Evolutionary conservation across 2,113 vertebrate species (phyloP).

Genomic region (Gallinago undulata): DNA sequence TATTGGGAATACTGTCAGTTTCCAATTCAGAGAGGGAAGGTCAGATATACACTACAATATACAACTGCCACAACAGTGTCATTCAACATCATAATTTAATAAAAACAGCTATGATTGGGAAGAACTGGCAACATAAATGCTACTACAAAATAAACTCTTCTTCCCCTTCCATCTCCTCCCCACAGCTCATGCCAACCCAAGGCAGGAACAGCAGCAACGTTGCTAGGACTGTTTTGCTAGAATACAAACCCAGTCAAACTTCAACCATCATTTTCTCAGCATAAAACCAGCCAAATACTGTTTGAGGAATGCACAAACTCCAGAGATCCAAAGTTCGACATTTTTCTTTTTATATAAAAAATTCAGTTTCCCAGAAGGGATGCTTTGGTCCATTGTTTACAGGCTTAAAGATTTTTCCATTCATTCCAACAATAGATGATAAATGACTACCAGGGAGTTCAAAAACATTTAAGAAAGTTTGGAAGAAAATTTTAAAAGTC

Average conservation of each 20-base stretch:
- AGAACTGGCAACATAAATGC: not conserved
- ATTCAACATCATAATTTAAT: not conserved
- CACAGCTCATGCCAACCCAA: not conserved
- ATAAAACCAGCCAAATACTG: not conserved
- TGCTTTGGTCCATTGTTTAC: slow-evolving; percentile 24
- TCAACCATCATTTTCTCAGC: not conserved
- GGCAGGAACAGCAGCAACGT: not conserved
- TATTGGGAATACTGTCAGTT: not conserved
- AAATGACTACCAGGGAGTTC: not conserved
- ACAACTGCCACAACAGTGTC: not conserved
- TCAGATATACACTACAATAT: not conserved
- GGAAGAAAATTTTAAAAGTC: not conserved
- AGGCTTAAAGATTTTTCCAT: slow-evolving; percentile 3
- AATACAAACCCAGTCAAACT: not conserved
- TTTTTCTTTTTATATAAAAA: not conserved
- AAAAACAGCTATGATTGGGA: not conserved
- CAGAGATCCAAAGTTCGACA: not conserved
- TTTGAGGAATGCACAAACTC: not conserved
- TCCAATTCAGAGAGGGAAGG: not conserved
- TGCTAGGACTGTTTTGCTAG: not conserved
- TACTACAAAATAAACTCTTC: not conserved
- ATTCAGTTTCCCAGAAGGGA: slow-evolving; percentile 4
- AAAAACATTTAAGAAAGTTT: not conserved
- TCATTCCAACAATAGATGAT: slow-evolving; percentile 7
- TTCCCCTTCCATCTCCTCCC: not conserved